Percentiles rank a stretch among this genome's conserved stretches.
phyloP scores from a whole-genome alignment of 2,113 vertebrate genomes.

The Electrona antarctica region DNA sequence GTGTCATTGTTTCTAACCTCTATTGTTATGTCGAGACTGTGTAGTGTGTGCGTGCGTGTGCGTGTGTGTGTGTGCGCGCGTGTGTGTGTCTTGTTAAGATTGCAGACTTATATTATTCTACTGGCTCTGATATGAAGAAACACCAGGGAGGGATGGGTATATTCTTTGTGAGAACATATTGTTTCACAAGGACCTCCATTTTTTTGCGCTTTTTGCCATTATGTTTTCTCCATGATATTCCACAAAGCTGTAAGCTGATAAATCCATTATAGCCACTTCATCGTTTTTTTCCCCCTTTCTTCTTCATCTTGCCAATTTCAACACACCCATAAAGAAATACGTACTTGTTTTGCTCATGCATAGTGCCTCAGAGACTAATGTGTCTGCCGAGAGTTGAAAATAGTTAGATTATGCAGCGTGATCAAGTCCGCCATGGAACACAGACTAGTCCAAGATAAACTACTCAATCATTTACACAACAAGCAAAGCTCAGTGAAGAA shows the following conservation, averaged over 20 bases:
- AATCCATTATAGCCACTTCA: constrained; percentile 14
- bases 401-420: not conserved
- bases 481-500: constrained; percentile 6
- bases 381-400: not conserved
- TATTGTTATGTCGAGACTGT: constrained; percentile 47
- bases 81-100: constrained; percentile 15
- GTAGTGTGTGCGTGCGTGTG: not conserved
- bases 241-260: constrained; percentile 44
- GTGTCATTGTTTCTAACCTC: constrained; percentile 53
- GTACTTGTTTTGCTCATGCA: not conserved
- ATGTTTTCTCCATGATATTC: constrained; percentile 36
- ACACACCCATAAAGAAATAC: not conserved
- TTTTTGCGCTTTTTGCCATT: constrained; percentile 23
- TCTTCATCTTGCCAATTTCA: constrained; percentile 34
- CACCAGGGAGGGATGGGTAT: constrained; percentile 18
- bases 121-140: constrained; percentile 44
- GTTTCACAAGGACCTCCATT: constrained; percentile 37
- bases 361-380: not conserved
- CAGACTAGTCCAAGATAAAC: no score
- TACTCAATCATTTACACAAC: constrained; percentile 17
- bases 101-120: constrained; percentile 50
- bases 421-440: not conserved
- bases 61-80: no score
- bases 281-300: constrained; percentile 25
- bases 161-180: constrained; percentile 41